Percentiles rank a stretch among this genome's conserved stretches.
These are phyloP conservation scores for Palythoa caribaeorum DNA, from an alignment of 92 coral and sea anemone genomes.

Conservation along the genomic window DNA sequence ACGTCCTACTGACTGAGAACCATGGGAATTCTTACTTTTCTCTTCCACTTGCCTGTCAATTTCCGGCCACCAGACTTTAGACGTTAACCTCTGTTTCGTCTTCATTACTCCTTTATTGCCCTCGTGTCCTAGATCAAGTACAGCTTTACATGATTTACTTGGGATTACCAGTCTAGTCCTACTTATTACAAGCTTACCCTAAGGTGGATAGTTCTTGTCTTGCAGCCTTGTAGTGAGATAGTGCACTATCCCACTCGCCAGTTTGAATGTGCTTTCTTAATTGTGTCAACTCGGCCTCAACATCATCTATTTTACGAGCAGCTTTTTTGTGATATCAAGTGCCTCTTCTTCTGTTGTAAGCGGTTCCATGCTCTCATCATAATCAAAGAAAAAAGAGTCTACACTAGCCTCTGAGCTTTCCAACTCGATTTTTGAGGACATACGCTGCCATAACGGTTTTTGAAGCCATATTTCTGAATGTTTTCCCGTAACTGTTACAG, in stretches of 20 bases:
- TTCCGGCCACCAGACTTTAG: slow-evolving; percentile 64
- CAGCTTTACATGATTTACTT: slow-evolving; percentile 1
- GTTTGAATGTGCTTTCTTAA: not conserved
- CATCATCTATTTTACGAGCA: too few species aligned
- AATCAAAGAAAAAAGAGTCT: not conserved
- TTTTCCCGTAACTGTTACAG: not conserved
- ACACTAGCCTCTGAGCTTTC: not conserved
- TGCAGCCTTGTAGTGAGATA: slow-evolving; percentile 14
- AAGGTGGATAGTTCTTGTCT: slow-evolving; percentile 31
- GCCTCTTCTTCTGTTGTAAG: not conserved
- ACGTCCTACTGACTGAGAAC: slow-evolving; percentile 28
- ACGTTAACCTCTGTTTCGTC: slow-evolving; percentile 43
- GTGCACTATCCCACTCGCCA: slow-evolving; percentile 36
- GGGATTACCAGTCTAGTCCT: slow-evolving; percentile 39
- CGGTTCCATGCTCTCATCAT: slow-evolving; percentile 1
- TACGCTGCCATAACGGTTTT: not conserved
- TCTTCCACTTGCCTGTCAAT: slow-evolving; percentile 59
- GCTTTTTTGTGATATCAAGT: too few species aligned
- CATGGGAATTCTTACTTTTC: slow-evolving; percentile 19
- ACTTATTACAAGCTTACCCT: slow-evolving; percentile 14
- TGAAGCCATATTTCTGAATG: not conserved
- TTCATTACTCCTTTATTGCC: not conserved
- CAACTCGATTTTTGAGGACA: not conserved
- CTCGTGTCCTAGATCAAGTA: slow-evolving; percentile 46
- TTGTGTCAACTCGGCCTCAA: not conserved